Percentiles rank a stretch among this genome's conserved stretches.
These are phyloP conservation scores for Hozukius guyotensis DNA, from an alignment of 2,797 vertebrate species.

Conservation along the genomic window DNA sequence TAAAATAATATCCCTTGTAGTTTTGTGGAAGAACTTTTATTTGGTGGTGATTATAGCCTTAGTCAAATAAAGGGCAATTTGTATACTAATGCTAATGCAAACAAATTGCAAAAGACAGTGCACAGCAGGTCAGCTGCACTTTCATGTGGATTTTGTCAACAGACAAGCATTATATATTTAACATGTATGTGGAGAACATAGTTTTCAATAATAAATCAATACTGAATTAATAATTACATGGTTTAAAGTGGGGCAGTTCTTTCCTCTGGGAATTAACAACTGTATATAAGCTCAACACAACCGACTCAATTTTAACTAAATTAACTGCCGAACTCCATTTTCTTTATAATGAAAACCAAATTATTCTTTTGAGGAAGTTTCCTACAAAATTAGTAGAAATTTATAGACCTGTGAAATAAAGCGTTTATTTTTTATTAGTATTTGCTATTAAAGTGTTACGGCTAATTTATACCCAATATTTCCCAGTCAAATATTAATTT, in stretches of 20 bases:
- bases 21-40: background rate
- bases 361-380: background rate
- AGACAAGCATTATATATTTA: background rate
- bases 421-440: background rate
- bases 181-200: background rate
- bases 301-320: background rate
- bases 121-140: background rate
- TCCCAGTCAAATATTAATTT: background rate
- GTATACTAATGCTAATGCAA: background rate
- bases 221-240: background rate
- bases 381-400: background rate
- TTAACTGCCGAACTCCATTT: background rate
- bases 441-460: background rate
- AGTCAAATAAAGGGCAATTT: background rate
- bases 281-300: background rate
- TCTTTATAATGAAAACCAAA: background rate
- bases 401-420: slow-evolving; percentile 23
- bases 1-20: background rate
- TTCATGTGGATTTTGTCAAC: background rate
- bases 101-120: background rate
- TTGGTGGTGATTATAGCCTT: background rate
- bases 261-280: background rate
- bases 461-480: background rate
- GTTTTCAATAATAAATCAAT: background rate
- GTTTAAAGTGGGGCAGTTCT: background rate